Percentiles rank a stretch among this genome's conserved stretches.
Evolutionary conservation across 37 sponge, comb jelly and placozoan genomes (phyloP).

Genomic region (Spongilla lacustris): DNA sequence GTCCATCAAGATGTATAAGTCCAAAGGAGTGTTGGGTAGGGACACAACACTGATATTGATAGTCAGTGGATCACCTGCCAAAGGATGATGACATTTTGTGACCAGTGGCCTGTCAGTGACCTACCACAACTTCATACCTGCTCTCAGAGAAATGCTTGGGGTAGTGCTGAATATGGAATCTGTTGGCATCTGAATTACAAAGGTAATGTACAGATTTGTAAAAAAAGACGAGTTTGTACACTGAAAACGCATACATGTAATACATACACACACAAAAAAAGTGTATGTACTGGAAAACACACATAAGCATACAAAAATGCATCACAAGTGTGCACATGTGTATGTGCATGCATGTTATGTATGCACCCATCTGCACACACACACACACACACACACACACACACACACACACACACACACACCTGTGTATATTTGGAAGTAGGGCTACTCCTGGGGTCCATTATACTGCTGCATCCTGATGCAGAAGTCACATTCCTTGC

Average conservation of each 20-base stretch:
- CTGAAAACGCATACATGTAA: conserved; percentile 13
- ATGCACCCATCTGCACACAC: no score
- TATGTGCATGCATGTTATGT: no score
- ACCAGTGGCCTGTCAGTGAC: neutral
- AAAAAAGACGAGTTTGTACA: no score
- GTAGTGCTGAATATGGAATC: no score
- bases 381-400: conserved; percentile 9
- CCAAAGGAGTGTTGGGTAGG: conserved; percentile 44
- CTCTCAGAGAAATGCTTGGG: no score
- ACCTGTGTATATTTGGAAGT: neutral
- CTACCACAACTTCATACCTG: neutral
- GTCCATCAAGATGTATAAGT: conserved; percentile 72
- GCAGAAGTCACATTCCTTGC: no score
- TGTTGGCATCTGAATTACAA: no score
- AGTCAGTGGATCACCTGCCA: conserved; percentile 25
- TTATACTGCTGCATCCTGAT: neutral
- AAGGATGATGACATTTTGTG: conserved; percentile 1
- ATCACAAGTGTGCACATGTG: conserved; percentile 6
- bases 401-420: neutral
- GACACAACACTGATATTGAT: conserved; percentile 20
- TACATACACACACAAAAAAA: conserved; percentile 9
- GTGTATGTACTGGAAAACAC: neutral
- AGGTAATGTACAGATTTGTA: neutral
- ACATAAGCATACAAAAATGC: no score
- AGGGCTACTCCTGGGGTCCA: neutral